A percentile compares a stretch with the other conserved stretches of the same genome.
Conservation (phyloP, 2,113 vertebrate genomes). For the Leptobrachium ailaonicum region DNA sequence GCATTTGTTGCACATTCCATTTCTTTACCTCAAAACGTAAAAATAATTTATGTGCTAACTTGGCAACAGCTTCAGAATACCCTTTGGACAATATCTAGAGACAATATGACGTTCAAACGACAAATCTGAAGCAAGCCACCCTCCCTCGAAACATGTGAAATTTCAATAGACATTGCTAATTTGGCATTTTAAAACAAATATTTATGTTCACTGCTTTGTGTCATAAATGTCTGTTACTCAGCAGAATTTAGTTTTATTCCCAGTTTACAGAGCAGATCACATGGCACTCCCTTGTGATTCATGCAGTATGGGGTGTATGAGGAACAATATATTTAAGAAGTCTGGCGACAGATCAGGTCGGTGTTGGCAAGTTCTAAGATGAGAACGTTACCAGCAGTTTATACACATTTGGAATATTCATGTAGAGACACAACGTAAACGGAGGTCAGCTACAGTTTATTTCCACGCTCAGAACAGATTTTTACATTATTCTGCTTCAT, state of each 20-base stretch:
- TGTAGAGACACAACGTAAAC: slow-evolving; percentile 31
- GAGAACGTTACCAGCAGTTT: not conserved
- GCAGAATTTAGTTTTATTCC: not conserved
- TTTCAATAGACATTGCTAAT: too few species aligned
- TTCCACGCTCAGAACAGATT: not conserved
- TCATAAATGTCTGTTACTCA: not conserved
- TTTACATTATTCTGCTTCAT: slow-evolving; percentile 5
- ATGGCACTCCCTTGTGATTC: slow-evolving; percentile 34
- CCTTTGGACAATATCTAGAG: too few species aligned
- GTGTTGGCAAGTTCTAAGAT: not conserved
- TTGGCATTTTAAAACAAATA: too few species aligned
- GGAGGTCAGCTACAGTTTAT: slow-evolving; percentile 37
- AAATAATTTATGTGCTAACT: too few species aligned
- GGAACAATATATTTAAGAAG: not conserved
- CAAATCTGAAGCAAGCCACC: too few species aligned
- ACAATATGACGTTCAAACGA: too few species aligned
- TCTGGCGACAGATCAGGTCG: slow-evolving; percentile 10
- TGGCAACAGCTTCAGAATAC: too few species aligned
- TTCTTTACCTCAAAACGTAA: too few species aligned
- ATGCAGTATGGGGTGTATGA: not conserved
- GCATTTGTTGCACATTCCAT: too few species aligned
- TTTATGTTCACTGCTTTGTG: not conserved
- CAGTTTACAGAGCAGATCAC: slow-evolving; percentile 13
- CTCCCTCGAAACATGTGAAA: too few species aligned
- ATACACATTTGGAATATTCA: slow-evolving; percentile 3